These are phyloP conservation scores for Mesodorylaimus sp. DNA, from an alignment of 2,888 invertebrate species.

Conservation along the genomic window DNA sequence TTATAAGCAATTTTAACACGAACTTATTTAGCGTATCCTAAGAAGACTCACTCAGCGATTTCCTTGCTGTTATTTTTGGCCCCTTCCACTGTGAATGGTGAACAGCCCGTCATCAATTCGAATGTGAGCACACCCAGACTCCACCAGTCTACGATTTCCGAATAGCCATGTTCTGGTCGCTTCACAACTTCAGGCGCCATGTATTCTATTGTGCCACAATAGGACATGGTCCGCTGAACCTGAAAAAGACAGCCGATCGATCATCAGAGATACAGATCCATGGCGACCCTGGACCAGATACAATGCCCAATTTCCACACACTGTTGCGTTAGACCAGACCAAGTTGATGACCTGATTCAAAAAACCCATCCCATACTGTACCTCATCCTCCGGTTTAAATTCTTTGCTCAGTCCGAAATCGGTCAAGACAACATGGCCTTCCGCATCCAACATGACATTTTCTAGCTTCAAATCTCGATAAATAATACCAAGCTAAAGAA, in stretches of 20 bases:
- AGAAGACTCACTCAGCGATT: conserved; percentile 49
- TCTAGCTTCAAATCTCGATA: conserved; percentile 94
- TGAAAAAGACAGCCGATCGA: conserved; percentile 19
- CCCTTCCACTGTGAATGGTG: conserved; percentile 88
- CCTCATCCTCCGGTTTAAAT: conserved; percentile 49
- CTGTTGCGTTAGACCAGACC: too few species aligned
- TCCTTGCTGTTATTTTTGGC: conserved; percentile 81
- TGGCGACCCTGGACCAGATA: too few species aligned
- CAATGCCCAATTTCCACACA: too few species aligned
- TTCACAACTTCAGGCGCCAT: conserved; percentile 74
- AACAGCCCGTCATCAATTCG: conserved; percentile 84
- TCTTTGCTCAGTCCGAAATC: conserved; percentile 96
- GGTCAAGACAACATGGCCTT: conserved; percentile 84
- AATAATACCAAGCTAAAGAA: conserved; percentile 74
- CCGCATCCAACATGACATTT: conserved; percentile 77
- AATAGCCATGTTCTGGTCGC: conserved; percentile 72
- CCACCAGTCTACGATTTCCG: conserved; percentile 85
- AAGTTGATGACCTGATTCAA: not conserved
- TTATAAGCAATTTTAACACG: conserved; percentile 6
- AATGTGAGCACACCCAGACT: conserved; percentile 87
- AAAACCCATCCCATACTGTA: not conserved
- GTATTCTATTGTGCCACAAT: conserved; percentile 94
- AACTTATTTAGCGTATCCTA: not conserved
- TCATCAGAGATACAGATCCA: too few species aligned
- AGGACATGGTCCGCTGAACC: conserved; percentile 75